Evolutionary conservation across 2,113 vertebrate genomes (phyloP).

Genomic region (Anseranas semipalmata): DNA sequence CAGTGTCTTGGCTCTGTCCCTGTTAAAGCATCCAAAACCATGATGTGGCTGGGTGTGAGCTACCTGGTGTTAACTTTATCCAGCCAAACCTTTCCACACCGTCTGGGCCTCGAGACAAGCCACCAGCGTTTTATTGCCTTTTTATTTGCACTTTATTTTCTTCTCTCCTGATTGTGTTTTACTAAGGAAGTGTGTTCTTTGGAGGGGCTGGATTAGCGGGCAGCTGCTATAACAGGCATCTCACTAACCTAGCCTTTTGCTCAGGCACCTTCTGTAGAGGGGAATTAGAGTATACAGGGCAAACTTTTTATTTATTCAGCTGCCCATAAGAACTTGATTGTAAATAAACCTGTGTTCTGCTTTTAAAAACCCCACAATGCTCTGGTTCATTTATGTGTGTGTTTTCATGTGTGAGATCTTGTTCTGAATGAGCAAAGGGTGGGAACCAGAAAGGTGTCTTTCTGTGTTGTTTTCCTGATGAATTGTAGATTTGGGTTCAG

Average conservation of each 20-base stretch:
- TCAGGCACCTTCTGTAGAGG: constrained; percentile 28
- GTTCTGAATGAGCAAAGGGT: not conserved
- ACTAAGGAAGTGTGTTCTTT: constrained; percentile 13
- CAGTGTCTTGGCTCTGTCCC: not conserved
- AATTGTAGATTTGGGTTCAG: not conserved
- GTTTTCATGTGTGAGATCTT: not conserved
- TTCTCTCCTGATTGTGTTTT: constrained; percentile 44
- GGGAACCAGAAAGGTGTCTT: not conserved
- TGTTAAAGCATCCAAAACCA: not conserved
- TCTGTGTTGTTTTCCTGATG: not conserved
- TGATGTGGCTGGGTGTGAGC: not conserved
- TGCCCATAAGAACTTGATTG: constrained; percentile 75
- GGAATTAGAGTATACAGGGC: constrained; percentile 41
- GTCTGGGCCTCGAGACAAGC: constrained; percentile 42
- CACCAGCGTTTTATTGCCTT: constrained; percentile 64
- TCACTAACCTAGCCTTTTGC: not conserved
- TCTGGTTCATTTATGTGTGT: constrained; percentile 6
- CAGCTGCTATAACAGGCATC: not conserved
- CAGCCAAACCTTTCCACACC: constrained; percentile 19
- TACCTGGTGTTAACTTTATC: not conserved
- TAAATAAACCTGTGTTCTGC: constrained; percentile 80
- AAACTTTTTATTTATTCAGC: constrained; percentile 81
- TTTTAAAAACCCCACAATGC: constrained; percentile 62
- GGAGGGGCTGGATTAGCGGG: not conserved
- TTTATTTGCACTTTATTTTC: constrained; percentile 84